A percentile compares a stretch with the other conserved stretches of the same genome.
Evolutionary conservation across 2,113 vertebrate genomes (phyloP).

Genomic region (Onychostruthus taczanowskii): DNA sequence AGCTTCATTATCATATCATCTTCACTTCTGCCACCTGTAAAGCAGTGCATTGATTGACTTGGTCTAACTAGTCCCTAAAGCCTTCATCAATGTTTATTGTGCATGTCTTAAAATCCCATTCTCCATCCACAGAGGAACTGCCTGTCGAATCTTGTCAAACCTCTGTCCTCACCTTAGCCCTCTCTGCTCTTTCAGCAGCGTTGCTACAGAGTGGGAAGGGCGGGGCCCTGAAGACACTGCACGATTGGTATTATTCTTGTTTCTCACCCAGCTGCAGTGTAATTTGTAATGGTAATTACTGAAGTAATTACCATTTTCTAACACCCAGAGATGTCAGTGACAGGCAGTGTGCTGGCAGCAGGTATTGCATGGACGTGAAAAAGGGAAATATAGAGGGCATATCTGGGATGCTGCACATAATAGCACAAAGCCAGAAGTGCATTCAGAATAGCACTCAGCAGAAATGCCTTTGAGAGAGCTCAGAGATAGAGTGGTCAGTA

Average conservation of each 20-base stretch:
- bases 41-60: background rate
- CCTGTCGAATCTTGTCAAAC: background rate
- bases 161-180: background rate
- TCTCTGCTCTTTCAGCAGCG: background rate
- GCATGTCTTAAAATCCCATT: background rate
- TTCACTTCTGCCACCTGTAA: slow-evolving; percentile 21
- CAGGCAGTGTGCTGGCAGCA: background rate
- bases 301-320: background rate
- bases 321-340: background rate
- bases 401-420: background rate
- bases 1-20: background rate
- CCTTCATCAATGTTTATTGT: background rate
- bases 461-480: background rate
- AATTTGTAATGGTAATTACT: slow-evolving; percentile 6
- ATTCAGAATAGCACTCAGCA: background rate
- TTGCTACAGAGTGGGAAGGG: background rate
- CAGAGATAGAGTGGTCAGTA: background rate
- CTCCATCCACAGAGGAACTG: background rate
- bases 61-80: background rate
- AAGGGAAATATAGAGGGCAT: background rate
- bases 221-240: background rate
- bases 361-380: background rate
- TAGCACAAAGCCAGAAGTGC: background rate
- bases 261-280: background rate
- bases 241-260: background rate